Evolutionary conservation across 2,888 invertebrate species (phyloP).

Genomic region (Agrilus mali): DNA sequence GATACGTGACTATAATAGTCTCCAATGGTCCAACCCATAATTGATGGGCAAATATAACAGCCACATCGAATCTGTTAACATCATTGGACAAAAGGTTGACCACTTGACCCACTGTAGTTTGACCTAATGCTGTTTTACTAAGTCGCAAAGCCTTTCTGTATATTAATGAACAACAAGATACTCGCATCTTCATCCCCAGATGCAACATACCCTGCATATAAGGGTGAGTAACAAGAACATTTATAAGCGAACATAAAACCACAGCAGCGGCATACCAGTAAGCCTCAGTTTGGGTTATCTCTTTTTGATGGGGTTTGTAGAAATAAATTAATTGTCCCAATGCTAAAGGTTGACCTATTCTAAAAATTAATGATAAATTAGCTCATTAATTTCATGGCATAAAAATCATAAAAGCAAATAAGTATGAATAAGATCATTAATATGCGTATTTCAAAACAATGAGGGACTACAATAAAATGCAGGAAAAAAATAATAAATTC

Average conservation of each 20-base stretch:
- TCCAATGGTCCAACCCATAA: constrained; percentile 74
- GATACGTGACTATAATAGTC: constrained; percentile 58
- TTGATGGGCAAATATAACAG: constrained; percentile 67
- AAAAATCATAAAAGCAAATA: too few relatives aligned
- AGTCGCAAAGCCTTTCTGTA: constrained; percentile 53
- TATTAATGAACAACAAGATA: constrained; percentile 73
- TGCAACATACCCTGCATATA: constrained; percentile 81
- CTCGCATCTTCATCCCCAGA: constrained; percentile 75
- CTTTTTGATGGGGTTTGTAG: constrained; percentile 38
- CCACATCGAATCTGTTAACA: constrained; percentile 80
- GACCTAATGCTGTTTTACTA: constrained; percentile 56
- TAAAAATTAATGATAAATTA: constrained; percentile 11
- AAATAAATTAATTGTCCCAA: constrained; percentile 50
- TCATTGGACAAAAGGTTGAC: constrained; percentile 95
- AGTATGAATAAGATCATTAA: too few relatives aligned
- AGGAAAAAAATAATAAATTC: too few relatives aligned
- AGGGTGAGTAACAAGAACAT: constrained; percentile 76
- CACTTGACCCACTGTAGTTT: constrained; percentile 61
- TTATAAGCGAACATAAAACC: constrained; percentile 59
- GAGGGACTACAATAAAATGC: too few relatives aligned
- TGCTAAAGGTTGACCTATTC: constrained; percentile 37
- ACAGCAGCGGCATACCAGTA: constrained; percentile 68
- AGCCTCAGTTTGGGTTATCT: constrained; percentile 42
- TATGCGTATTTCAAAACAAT: too few relatives aligned
- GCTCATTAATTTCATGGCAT: too few relatives aligned